Evolutionary conservation across 2,113 vertebrate species (phyloP).

Genomic region (Tringa solitaria): DNA sequence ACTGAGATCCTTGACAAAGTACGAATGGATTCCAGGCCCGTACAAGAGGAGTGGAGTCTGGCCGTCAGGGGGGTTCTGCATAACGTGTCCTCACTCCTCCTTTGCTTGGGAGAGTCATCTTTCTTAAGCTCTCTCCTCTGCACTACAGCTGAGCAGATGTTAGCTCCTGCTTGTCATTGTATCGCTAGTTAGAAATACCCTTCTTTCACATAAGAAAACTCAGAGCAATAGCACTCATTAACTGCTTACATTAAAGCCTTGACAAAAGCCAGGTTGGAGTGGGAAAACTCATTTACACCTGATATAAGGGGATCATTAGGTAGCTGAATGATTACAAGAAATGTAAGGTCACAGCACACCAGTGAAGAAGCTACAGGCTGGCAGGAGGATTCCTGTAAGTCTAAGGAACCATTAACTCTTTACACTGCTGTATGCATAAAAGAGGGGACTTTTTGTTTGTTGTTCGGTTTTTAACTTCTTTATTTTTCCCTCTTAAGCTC

Average conservation of each 20-base stretch:
- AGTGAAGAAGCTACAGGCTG: background rate
- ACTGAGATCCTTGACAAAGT: background rate
- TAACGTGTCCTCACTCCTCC: background rate
- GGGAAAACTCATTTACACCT: constrained; percentile 75
- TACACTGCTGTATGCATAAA: background rate
- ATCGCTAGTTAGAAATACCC: background rate
- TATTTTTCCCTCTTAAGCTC: background rate
- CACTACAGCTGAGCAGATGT: background rate
- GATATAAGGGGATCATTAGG: constrained; percentile 66
- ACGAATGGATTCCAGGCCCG: background rate
- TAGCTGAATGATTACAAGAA: constrained; percentile 48
- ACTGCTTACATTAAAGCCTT: constrained; percentile 54
- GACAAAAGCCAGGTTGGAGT: constrained; percentile 59
- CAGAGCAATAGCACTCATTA: constrained; percentile 63
- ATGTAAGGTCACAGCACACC: background rate
- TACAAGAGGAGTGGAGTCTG: constrained; percentile 10
- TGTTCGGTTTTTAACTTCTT: rapidly evolving
- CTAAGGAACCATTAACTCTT: background rate
- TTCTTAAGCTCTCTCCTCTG: constrained; percentile 40
- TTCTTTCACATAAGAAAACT: constrained; percentile 45
- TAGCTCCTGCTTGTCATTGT: constrained; percentile 34
- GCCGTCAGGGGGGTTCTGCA: constrained; percentile 33
- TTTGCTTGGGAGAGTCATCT: constrained; percentile 30
- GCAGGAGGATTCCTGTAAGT: background rate
- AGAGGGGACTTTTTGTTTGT: background rate